phyloP scores from a whole-genome alignment of 2,113 vertebrate genomes.

The Microtus pennsylvanicus region DNA sequence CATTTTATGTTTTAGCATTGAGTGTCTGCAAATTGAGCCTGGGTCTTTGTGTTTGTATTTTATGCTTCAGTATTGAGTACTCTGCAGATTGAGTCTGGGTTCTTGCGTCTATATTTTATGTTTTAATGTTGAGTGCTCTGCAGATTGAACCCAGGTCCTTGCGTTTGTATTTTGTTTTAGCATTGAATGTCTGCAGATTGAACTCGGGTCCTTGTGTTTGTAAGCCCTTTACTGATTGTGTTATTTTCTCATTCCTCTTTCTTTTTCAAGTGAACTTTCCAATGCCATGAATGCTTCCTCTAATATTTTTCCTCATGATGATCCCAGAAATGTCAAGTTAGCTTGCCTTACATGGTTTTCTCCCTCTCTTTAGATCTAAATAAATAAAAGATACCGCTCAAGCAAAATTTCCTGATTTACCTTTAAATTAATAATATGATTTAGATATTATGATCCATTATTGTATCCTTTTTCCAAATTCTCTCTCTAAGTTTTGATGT shows the following conservation, averaged over 20 bases:
- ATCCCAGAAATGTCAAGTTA: neutral
- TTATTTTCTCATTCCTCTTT: neutral
- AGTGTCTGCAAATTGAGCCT: too few species aligned
- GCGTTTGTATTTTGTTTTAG: neutral
- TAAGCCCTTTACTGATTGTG: neutral
- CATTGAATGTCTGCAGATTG: neutral
- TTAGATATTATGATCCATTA: neutral
- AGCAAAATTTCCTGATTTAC: neutral
- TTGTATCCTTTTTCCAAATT: neutral
- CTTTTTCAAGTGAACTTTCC: neutral
- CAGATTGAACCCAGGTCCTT: too few species aligned
- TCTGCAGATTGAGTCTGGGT: neutral
- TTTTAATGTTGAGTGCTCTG: too few species aligned
- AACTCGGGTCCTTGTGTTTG: neutral
- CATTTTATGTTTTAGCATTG: too few species aligned
- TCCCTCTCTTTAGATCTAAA: constrained; percentile 16
- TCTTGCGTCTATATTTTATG: too few species aligned
- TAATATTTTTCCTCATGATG: neutral
- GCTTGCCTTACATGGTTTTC: neutral
- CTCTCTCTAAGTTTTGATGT: neutral
- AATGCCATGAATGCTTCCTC: neutral
- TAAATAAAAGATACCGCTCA: neutral
- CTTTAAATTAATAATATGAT: constrained; percentile 21
- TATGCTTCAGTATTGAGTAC: too few species aligned
- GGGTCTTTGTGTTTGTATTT: too few species aligned